Base-by-base conservation (phyloP, 64 coral and sea anemone genomes). In the Montipora efflorescens region DNA sequence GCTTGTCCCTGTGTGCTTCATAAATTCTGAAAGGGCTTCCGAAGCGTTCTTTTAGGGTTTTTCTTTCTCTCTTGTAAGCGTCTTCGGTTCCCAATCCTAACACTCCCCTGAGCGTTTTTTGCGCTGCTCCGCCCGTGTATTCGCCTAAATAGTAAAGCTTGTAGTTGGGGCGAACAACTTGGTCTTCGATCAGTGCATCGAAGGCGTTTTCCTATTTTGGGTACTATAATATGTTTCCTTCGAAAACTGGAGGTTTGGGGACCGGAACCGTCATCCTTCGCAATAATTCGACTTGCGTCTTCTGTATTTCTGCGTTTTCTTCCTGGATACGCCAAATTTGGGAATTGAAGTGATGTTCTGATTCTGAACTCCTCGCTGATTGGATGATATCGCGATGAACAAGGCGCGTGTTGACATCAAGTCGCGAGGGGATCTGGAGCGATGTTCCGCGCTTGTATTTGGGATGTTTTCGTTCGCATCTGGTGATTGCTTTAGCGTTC, bases 161-260 rank as follows among this genome's bases (percentile, higher is more conserved):
- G 51, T 86, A 74, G 21, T 68, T 74, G 13, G 93, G 88, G 1
- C 36, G 84, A 4, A 79, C 82, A 10, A 70, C 82, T 87, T 95
- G 69, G 4, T 93, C 91, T 11, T 93, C 91, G 7, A 83, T 95
- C 47, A 95, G 57, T 7, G 88, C 82, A 48, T 91, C 94, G 18
- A 96, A 96, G 49, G 95, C 84, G 21, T 67, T 88, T 28, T 79
- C 90, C 94, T 90, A 95, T 55, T 92, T 95, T 44, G 81, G 94
- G 25, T 95, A 95, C 4, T 95, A 79, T 22, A 92, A 59, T 10
- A 92, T 95, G 22, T 92, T 73, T 49, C 94, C 89, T 8, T 88
- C 51, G 79, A 95, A 95, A 1, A 95, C 66, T 1, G 90, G 94
- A 59, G 90, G 94, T 18, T 96, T 96, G 0, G 61, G 90, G 19